A percentile compares a stretch with the other conserved stretches of the same genome.
phyloP scores from a whole-genome alignment of 2,888 invertebrate genomes.

The Athrips mouffetella region DNA sequence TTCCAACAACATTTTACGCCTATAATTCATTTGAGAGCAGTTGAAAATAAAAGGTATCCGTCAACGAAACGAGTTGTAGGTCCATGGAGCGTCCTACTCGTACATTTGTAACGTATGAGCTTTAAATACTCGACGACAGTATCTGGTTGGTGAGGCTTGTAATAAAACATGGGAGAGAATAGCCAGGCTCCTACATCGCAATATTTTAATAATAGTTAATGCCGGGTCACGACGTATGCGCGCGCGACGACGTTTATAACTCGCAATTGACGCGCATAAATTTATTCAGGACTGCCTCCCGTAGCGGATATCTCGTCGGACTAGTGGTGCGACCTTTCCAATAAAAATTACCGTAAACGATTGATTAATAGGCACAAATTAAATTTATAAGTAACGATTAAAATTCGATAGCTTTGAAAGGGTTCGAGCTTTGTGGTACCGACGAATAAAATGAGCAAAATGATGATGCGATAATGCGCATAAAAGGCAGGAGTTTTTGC shows the following conservation, averaged over 20 bases:
- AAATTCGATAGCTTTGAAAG: slow-evolving; percentile 15
- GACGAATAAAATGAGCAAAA: slow-evolving; percentile 44
- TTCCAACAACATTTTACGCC: slow-evolving; percentile 62
- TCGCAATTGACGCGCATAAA: slow-evolving; percentile 68
- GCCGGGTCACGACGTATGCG: slow-evolving; percentile 66
- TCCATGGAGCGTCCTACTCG: slow-evolving; percentile 56
- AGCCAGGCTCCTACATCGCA: slow-evolving; percentile 67
- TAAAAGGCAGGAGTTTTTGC: slow-evolving; percentile 54
- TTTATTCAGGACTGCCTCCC: slow-evolving; percentile 58
- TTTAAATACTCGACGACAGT: slow-evolving; percentile 73
- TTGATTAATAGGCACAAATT: slow-evolving; percentile 35
- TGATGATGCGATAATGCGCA: slow-evolving; percentile 44
- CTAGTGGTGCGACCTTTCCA: slow-evolving; percentile 45
- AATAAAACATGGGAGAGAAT: slow-evolving; percentile 74
- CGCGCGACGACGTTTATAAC: slow-evolving; percentile 70
- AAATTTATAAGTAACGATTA: slow-evolving; percentile 13
- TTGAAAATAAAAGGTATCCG: slow-evolving; percentile 53
- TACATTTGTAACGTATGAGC: slow-evolving; percentile 68
- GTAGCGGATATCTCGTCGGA: slow-evolving; percentile 40
- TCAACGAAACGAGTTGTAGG: slow-evolving; percentile 44
- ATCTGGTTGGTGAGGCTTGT: slow-evolving; percentile 57
- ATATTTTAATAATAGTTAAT: slow-evolving; percentile 78
- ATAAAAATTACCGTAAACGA: slow-evolving; percentile 47
- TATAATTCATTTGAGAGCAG: slow-evolving; percentile 63
- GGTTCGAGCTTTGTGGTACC: slow-evolving; percentile 35